A percentile compares a stretch with the other conserved stretches of the same genome.
These are phyloP conservation scores for Pseudochaenichthys georgianus DNA, from an alignment of 2,797 vertebrate species.

Conservation along the genomic window DNA sequence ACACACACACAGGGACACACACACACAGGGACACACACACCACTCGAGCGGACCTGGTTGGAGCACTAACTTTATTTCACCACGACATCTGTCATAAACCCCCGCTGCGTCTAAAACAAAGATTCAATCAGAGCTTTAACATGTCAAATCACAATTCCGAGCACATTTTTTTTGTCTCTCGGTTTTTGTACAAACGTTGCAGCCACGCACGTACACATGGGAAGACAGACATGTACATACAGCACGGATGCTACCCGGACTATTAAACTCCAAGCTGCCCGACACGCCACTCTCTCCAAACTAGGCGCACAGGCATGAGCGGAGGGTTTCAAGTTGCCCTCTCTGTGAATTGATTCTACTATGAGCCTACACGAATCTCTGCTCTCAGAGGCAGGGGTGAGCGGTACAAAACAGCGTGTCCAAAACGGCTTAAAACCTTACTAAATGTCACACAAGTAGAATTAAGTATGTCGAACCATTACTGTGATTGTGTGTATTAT, in stretches of 20 bases:
- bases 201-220: conserved; percentile 72
- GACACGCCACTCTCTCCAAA: conserved; percentile 83
- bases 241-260: conserved; percentile 86
- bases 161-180: conserved; percentile 21
- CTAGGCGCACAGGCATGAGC: conserved; percentile 77
- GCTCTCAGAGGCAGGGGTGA: conserved; percentile 70
- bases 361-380: conserved; percentile 84
- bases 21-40: conserved; percentile 14
- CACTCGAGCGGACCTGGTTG: conserved; percentile 43
- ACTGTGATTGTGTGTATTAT: fast-evolving
- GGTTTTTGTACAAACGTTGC: conserved; percentile 34
- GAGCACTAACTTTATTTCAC: conserved; percentile 68
- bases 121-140: conserved; percentile 55
- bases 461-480: fast-evolving
- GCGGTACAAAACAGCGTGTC: neutral
- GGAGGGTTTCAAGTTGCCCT: conserved; percentile 89
- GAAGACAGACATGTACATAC: conserved; percentile 77
- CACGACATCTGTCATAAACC: conserved; percentile 61
- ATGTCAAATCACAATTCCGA: conserved; percentile 64
- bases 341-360: conserved; percentile 91
- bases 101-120: conserved; percentile 58
- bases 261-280: conserved; percentile 85
- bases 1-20: neutral
- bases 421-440: neutral
- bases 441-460: neutral